Base-by-base conservation (phyloP, 2,888 invertebrate genomes). In the Merodon equestris region DNA sequence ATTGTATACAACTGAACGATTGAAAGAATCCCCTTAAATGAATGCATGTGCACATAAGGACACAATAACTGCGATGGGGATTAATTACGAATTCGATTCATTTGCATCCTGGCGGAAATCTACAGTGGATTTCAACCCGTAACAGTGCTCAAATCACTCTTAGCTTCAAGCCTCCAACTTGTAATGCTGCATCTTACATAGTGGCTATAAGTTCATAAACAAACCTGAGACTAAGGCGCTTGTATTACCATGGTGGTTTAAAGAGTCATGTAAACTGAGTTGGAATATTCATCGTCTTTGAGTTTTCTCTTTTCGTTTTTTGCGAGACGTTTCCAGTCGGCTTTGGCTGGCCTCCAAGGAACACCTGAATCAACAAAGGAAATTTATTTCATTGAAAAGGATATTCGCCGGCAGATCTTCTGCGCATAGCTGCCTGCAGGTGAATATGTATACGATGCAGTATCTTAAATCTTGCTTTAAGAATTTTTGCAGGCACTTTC, bases 341-440 rank as follows among this genome's bases (percentile, higher is more conserved):
- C 60, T 68, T 75, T 75, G 75, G 75, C 75, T 75, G 42, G 68
- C 57, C 63, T 75, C 75, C 75, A 75, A 75, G 44, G 58, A 75
- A 70, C 68, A 75, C 75, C 75, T 70, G 75, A 61, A 61, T 57
- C 63, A 61, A 63, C 68, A 75, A 75, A 75, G 75, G 45, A 75
- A 75, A 75, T 75, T 75, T 75, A 74, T 74, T 68, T 68, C 51
- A 48, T 45, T 68, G 50, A 38, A 50, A 10, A 56, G 51, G 50
- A 18, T 50, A 45, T 27, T 38, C 19, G 12, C 27, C 34, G 15
- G 3, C 40, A 47, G 40, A 18, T 5, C 15, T 17, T 42, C 17
- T 42, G 18, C 38, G 2, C 3, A 19, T 53, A 50, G 27, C 7
- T 27, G 27, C 7, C 2, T 27, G 27, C 27, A 27, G 27, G 7